phyloP scores from a whole-genome alignment of 2,888 invertebrate genomes.

The Trichopria drosophilae region DNA sequence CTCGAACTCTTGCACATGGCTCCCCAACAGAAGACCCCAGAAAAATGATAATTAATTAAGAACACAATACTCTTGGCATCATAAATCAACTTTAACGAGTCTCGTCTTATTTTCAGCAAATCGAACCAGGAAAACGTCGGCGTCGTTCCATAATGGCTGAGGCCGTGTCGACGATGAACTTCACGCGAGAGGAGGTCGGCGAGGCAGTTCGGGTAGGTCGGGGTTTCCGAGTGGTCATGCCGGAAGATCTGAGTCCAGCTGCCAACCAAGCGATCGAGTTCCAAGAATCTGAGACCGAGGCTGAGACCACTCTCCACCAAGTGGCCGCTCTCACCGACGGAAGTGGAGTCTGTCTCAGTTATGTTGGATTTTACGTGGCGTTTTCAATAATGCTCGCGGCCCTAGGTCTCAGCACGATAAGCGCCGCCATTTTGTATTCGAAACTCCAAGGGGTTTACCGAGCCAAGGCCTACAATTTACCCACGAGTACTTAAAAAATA shows the following conservation, averaged over 20 bases:
- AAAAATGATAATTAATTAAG: too few relatives aligned
- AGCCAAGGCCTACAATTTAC: slow-evolving; percentile 29
- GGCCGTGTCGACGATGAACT: slow-evolving; percentile 38
- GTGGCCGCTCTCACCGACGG: slow-evolving; percentile 29
- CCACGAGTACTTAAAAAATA: slow-evolving; percentile 26
- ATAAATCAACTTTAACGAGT: not conserved
- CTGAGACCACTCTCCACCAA: slow-evolving; percentile 37
- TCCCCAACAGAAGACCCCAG: too few relatives aligned
- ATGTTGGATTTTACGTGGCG: slow-evolving; percentile 67
- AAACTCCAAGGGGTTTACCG: slow-evolving; percentile 55
- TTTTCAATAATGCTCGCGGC: slow-evolving; percentile 65
- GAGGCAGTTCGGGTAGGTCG: slow-evolving; percentile 69
- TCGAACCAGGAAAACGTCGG: slow-evolving; percentile 60
- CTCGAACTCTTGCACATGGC: too few relatives aligned
- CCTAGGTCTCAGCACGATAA: slow-evolving; percentile 63
- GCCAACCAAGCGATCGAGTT: slow-evolving; percentile 45
- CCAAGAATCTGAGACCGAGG: too few relatives aligned
- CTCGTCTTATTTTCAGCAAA: slow-evolving; percentile 49
- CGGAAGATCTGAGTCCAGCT: slow-evolving; percentile 65
- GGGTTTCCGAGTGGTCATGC: slow-evolving; percentile 69
- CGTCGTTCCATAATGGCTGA: slow-evolving; percentile 50
- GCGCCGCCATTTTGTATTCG: slow-evolving; percentile 62
- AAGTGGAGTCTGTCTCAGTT: slow-evolving; percentile 66
- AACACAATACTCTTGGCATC: too few relatives aligned
- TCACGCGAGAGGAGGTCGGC: slow-evolving; percentile 59